Base-by-base conservation (phyloP, 1,140 invertebrate genomes). In the Neodiprion pinetum region DNA sequence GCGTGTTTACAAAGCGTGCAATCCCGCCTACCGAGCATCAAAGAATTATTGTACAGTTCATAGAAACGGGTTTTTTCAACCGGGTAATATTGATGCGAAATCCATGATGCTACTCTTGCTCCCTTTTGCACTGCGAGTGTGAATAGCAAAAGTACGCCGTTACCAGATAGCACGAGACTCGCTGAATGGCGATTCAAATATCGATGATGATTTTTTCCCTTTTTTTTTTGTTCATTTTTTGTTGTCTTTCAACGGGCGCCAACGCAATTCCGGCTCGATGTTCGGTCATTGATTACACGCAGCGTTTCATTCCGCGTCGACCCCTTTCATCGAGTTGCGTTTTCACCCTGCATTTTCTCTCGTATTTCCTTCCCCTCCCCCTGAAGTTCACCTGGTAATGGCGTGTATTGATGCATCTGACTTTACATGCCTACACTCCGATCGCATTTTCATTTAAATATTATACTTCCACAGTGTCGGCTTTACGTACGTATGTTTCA, bases 361-460 rank as follows among this genome's bases (percentile, higher is more conserved):
- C n/a, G n/a, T 61, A 61, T n/a, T 61, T 61, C 9, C n/a, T 17
- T 9, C 0, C 53, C 28, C 28, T 17, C 53, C 9, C 9, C 28
- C 28, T 40, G 28, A 2, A 61, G 53, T 61, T 61, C 53, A 61
- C 11, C 53, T 17, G 53, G 53, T 61, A 69, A 23, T 69, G 67
- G 21, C 67, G 40, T 69, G 67, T 69, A 47, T 69, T 69, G 67
- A 47, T 69, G 53, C 53, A 9, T 1, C 53, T 61, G 53, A 17
- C 53, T 17, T 61, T 61, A 61, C 53, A 61, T 9, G 53, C 53
- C 53, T 69, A 47, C 67, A 69, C 21, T 21, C 67, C 5, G 67
- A 69, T 69, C 21, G 12, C 67, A 69, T 69, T 69, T 69, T 69
- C 21, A 69, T 69, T 69, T 14, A 23, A 65, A 40, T 40, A 40